Evolutionary conservation across 1,140 invertebrate genomes (phyloP).

Genomic region (Bombus superbus): DNA sequence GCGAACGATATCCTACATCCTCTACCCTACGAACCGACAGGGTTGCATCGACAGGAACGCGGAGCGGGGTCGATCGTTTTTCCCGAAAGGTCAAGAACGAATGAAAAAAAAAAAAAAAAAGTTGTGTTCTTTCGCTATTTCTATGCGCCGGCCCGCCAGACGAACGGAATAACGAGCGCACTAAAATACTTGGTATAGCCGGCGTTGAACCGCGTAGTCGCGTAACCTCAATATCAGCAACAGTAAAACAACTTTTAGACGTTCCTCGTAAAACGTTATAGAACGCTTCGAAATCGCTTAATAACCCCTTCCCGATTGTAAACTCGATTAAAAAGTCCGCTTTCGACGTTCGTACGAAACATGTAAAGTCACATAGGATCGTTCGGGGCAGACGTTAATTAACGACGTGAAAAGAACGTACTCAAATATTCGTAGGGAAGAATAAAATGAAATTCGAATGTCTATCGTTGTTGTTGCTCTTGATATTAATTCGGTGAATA

Average conservation of each 20-base stretch:
- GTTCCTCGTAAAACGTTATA: neutral
- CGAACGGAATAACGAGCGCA: constrained; percentile 33
- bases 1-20: constrained; percentile 56
- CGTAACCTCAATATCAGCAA: constrained; percentile 20
- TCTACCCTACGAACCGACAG: constrained; percentile 40
- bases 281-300: neutral
- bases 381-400: neutral
- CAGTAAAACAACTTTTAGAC: neutral
- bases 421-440: neutral
- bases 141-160: neutral
- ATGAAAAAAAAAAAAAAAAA: constrained; percentile 20
- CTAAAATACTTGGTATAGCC: constrained; percentile 23
- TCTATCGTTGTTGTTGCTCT: neutral
- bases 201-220: neutral
- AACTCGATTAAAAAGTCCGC: neutral
- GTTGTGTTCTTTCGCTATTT: constrained; percentile 8
- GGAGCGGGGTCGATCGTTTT: constrained; percentile 14
- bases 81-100: constrained; percentile 50
- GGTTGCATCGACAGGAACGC: constrained; percentile 3
- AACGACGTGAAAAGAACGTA: neutral
- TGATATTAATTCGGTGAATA: neutral
- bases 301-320: neutral
- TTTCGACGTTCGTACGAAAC: neutral
- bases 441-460: neutral
- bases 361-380: neutral